Evolutionary conservation across 2,113 vertebrate species (phyloP), one percentile per base, ranked within the genome.

Genomic region (Emydura subglobosa): DNA sequence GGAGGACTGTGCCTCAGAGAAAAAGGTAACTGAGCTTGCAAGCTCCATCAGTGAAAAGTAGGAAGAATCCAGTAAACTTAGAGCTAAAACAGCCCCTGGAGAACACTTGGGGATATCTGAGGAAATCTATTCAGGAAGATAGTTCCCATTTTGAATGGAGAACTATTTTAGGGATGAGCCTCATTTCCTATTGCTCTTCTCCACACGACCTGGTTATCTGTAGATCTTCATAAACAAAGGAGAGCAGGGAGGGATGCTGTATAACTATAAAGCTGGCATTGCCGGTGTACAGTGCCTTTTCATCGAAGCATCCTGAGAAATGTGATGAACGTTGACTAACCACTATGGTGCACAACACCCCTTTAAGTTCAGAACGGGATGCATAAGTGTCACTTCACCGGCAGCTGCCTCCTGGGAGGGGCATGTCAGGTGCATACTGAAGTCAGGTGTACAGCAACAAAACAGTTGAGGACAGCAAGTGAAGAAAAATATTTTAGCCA

Each of bases 171-270:
- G 42, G 44, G 88, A n/a, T 10, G 49, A 59, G 24, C 24, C 1
- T 2, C 8, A 1, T 13, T 57, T 76, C 10, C 10, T n/a, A 16
- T 25, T 65, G 2, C 16, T 1, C n/a, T 39, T 68, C 31, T 68
- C 65, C 16, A 9, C 19, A 39, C 34, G 39, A 57, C 1, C 0
- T 49, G 31, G 4, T 68, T 80, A 49, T 1, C 0, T 2, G 12
- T 7, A 49, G 55, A 54, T 31, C 82, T 29, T 29, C 5, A 1
- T 3, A 1, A 7, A 83, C 25, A 3, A 6, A 53, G 72, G n/a
- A 0, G 2, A 49, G 4, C 29, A 11, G 13, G 27, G 6, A 57
- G 87, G 78, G 17, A 49, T 49, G 27, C 44, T 79, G 14, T 31
- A 25, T 29, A 49, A 79, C 44, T 29, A 6, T 49, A 8, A 29